Evolutionary conservation across 2,888 invertebrate species (phyloP), one percentile per base, ranked within the genome.

Genomic region (Magallana nippona): DNA sequence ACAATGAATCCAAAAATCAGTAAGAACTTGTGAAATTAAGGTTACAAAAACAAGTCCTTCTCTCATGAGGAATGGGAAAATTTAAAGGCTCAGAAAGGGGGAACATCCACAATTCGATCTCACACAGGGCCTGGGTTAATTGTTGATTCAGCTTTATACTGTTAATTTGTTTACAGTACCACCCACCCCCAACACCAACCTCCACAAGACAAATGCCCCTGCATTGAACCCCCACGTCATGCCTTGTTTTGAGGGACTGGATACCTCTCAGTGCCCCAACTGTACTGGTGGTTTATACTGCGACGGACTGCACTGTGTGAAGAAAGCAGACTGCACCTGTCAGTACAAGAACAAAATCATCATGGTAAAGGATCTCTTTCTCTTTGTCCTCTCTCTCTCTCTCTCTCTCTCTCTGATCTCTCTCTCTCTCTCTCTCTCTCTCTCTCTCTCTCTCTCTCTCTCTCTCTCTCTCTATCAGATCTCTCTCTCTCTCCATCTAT

Each of bases 321-420:
- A 95, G 0, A 95, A 96, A 84, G 95, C 96, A 87, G 95, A 97
- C 91, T 98, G 98, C 92, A 97, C 97, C 0, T 98, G 98, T 92
- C 95, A 91, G 22, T 88, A 92, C 27, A 91, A 93, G 78, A 92
- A 91, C 17, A 89, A 91, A 60, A 84, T 91, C 63, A 85, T 91
- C 78, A 86, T 85, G 88, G 92, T 91, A 88, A 84, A 87, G 85
- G 10, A 10, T 13, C 77, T 71, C 71, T 27, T 2, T 44, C 44
- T 44, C n/a, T n/a, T n/a, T n/a, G n/a, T n/a, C n/a, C 44, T 44
- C 44, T 44, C 5, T 44, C 44, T 44, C 5, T 44, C 44, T 44
- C 10, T 3, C 44, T 3, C 3, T 44, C 44, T 44, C 8, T 44
- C 44, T 44, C 5, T 32, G 0, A 3, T 32, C 32, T 32, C 1